Evolutionary conservation across 2,888 invertebrate genomes (phyloP).

Genomic region (Epistrophella euchroma): DNA sequence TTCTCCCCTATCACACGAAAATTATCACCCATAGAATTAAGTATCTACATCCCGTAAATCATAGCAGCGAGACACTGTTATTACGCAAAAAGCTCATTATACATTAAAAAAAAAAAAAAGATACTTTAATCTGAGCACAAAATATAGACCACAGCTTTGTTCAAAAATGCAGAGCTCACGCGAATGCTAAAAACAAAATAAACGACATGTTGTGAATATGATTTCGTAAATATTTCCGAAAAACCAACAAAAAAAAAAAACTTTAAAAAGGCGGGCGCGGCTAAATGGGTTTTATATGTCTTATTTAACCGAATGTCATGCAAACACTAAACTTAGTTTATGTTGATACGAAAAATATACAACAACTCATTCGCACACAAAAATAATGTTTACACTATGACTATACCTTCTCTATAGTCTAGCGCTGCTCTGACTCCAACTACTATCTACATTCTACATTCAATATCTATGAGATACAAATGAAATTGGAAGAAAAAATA

Average conservation of each 20-base stretch:
- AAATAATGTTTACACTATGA: conserved; percentile 68
- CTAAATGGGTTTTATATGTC: conserved; percentile 68
- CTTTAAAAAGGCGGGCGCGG: conserved; percentile 62
- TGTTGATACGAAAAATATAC: conserved; percentile 75
- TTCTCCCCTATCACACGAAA: conserved; percentile 62
- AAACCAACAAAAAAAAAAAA: not conserved
- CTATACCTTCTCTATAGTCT: conserved; percentile 33
- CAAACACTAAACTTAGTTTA: conserved; percentile 78
- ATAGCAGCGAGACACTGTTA: conserved; percentile 32
- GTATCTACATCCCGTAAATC: conserved; percentile 68
- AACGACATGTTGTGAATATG: conserved; percentile 12
- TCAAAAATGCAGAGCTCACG: conserved; percentile 35
- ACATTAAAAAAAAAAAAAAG: conserved; percentile 17
- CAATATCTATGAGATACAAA: conserved; percentile 20
- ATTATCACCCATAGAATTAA: conserved; percentile 50
- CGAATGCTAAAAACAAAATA: conserved; percentile 1
- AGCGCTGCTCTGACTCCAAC: too few species aligned
- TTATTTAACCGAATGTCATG: conserved; percentile 80
- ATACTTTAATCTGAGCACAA: conserved; percentile 23
- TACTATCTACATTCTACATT: too few species aligned
- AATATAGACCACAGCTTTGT: conserved; percentile 1
- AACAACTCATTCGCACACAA: conserved; percentile 65
- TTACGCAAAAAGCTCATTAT: conserved; percentile 45
- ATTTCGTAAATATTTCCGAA: conserved; percentile 12
- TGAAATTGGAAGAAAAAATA: conserved; percentile 53